A percentile compares a stretch with the other conserved stretches of the same genome.
phyloP scores from a whole-genome alignment of 2,113 vertebrate genomes.

The Loxodonta africana region DNA sequence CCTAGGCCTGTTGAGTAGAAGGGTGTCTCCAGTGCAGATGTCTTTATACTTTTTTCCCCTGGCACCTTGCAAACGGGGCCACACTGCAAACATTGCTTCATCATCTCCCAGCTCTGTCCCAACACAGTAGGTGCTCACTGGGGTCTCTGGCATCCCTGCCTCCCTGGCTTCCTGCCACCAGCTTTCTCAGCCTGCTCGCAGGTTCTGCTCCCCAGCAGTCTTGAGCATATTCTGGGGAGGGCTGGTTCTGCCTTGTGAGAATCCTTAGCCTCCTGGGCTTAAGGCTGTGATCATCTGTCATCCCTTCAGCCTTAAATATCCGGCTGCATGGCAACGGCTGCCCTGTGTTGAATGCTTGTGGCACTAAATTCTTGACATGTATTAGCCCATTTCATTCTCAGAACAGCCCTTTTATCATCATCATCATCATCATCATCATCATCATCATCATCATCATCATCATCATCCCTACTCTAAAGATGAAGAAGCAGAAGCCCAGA shows the following conservation, averaged over 20 bases:
- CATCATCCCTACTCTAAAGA: not conserved
- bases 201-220: fast-evolving
- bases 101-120: not conserved
- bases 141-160: not conserved
- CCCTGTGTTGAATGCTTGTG: fast-evolving
- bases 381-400: not conserved
- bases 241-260: not conserved
- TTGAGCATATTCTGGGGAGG: fast-evolving
- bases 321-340: not conserved
- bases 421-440: not conserved
- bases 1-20: not conserved
- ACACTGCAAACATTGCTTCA: fast-evolving
- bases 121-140: not conserved
- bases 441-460: not conserved
- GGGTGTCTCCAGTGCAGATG: not conserved
- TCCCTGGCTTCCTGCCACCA: not conserved
- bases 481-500: not conserved
- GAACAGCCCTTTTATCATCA: too few relatives aligned
- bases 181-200: not conserved
- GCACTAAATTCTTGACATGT: not conserved
- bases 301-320: not conserved
- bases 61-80: not conserved
- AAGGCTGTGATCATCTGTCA: not conserved
- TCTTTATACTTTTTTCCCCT: not conserved
- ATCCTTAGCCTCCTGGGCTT: not conserved